Evolutionary conservation across 2,888 invertebrate species (phyloP), one percentile per base, ranked within the genome.

Genomic region (Rosalia funebris): DNA sequence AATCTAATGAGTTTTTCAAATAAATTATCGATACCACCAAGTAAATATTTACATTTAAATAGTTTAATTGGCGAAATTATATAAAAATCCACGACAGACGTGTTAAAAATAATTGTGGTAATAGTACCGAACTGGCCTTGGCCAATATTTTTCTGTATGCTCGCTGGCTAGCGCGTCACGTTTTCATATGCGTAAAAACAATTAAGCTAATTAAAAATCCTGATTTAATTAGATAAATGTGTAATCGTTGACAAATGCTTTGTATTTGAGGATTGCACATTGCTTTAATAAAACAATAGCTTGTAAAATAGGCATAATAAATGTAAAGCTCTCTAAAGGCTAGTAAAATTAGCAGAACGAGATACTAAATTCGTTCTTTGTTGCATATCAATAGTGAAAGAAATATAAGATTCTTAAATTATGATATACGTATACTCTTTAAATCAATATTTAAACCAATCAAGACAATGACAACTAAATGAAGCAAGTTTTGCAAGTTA

Each of bases 101-200:
- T 63, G 57, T 41, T 36, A n/a, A 58, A 63, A 58, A 58, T 58
- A 56, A 55, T 58, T 63, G 50, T 47, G 47, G 47, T 44, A 63
- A 60, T 61, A 52, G 41, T 15, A 46, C 44, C 48, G 25, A 44
- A 44, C 16, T 53, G 53, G 14, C 60, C 63, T 63, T 61, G 58
- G 58, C 60, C 60, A 53, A 53, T 42, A 53, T 53, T 31, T 53
- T 53, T 53, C 11, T 34, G 4, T 42, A 39, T 37, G 31, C 31
- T 25, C 25, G 10, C 9, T 14, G 46, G 12, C 45, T 14, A 15
- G 11, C 12, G 5, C 32, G 32, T 46, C 25, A 15, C 17, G 17
- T 16, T 42, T 53, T 52, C 17, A 32, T 37, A 42, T 19, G 32
- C 32, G 53, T 42, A 41, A 32, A 53, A 17, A 31, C 53, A 12